Base-by-base conservation (phyloP, 2,888 invertebrate species). In the Trissolcus brochymenae region DNA sequence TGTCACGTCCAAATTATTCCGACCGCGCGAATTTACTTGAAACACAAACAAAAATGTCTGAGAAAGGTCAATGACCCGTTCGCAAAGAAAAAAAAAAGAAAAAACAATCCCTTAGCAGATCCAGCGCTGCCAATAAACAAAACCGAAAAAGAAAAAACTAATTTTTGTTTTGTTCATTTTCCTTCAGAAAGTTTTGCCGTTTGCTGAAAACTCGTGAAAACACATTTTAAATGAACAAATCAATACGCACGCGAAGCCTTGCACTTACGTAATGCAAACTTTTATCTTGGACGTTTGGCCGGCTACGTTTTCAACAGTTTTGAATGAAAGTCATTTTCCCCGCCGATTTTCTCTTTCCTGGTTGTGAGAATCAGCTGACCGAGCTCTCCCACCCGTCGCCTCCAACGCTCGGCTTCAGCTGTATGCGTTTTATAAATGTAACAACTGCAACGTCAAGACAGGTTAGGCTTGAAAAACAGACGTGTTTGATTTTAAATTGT, bases 391-490 rank as follows among this genome's bases (percentile, higher is more conserved):
- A 85, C 81, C 73, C 75, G 74, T 74, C 61, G 76, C 49, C 50
- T 21, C 6, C 50, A 2, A 1, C 16, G 11, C 46, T 17, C 50
- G 40, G 17, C 13, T 72, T 71, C 86, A 87, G 85, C 87, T 86
- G 84, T 84, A 41, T 85, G 83, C 85, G 84, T 84, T 86, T 83
- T 85, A 86, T 85, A 85, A 86, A 86, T 85, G 85, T 70, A 64
- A 78, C 75, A 72, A 72, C 72, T 84, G 83, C 82, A 82, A 84
- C 84, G 82, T 86, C 84, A 79, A 82, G 83, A 84, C 82, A 84
- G 85, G 85, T 85, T 85, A 84, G 83, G 82, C 80, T 84, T 80
- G 35, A 2, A 35, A 81, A 81, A 84, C 83, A 84, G 84, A 81
- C 83, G 35, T 35, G 35, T 35, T 35, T 35, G 35, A 35, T 35